Base-by-base conservation (phyloP, 2,113 vertebrate genomes). In the Micronycteris hirsuta region DNA sequence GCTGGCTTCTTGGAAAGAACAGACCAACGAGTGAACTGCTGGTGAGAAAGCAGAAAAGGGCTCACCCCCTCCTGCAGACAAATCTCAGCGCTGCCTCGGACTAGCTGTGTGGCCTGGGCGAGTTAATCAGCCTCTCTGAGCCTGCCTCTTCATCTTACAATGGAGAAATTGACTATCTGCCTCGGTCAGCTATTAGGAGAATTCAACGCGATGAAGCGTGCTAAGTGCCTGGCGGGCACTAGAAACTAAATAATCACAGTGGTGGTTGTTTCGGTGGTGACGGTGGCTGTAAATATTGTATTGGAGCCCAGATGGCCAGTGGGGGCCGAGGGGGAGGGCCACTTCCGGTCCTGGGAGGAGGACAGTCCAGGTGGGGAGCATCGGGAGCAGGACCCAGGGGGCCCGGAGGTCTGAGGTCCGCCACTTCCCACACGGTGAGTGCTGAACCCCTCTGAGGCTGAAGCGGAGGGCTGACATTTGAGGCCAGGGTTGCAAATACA, bases 271-370 rank as follows among this genome's bases (percentile, higher is more conserved):
- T 22, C 2, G 8, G 74, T 1, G 13, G 45, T 15, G 36, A 15
- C 0, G 0, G 8, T 24, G 19, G 12, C 4, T 13, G 33, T 63
- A 24, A n/a, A 17, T 14, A 67, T 47, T 81, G 38, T 28, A 4
- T 71, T 19, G 1, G 54, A 61, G 20, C 38, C 77, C 56, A 14
- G 12, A n/a, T 26, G 2, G 61, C 67, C 19, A 70, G 15, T 36
- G 49, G 36, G 7, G 17, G 4, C 0, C 0, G 15, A 15, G 41
- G 4, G 15, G 65, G 56, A 68, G 56, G 24, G 20, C 31, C 2
- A 20, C 17, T 43, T 68, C n/a, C 67, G 43, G 28, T 36, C 31
- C 41, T 43, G 58, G 36, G 20, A 47, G 24, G 14, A 54, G 14
- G 31, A 19, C 10, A 3, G 28, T 2, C 14, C 71, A 38, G 81